phyloP scores from a whole-genome alignment of 2,888 invertebrate genomes.

The Agrochola litura region DNA sequence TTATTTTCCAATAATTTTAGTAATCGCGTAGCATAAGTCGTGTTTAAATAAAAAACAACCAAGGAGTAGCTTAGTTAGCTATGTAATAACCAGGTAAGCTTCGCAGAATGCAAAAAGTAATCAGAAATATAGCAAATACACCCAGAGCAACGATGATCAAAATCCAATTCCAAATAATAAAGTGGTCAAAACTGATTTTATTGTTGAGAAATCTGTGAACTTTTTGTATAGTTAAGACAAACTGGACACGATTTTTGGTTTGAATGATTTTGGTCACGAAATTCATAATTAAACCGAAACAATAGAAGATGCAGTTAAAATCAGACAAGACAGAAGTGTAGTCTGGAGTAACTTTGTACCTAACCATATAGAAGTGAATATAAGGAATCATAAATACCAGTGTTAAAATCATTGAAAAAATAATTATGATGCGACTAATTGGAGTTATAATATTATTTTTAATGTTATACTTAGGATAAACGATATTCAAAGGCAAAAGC shows the following conservation, averaged over 20 bases:
- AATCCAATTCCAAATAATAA: too few relatives aligned
- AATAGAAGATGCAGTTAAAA: slow-evolving; percentile 6
- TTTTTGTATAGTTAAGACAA: slow-evolving; percentile 21
- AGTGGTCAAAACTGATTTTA: neutral
- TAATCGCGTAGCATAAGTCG: slow-evolving; percentile 19
- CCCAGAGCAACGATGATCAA: too few relatives aligned
- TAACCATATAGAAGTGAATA: neutral
- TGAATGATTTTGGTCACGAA: slow-evolving; percentile 2
- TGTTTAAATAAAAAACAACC: slow-evolving; percentile 24
- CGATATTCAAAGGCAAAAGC: slow-evolving; percentile 28
- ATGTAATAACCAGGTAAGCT: neutral
- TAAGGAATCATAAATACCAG: neutral
- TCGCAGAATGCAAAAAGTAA: too few relatives aligned
- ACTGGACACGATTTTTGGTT: neutral
- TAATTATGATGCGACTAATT: slow-evolving; percentile 1
- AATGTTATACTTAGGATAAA: slow-evolving; percentile 42
- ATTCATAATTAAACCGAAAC: slow-evolving; percentile 12
- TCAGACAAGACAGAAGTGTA: neutral
- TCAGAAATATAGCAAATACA: too few relatives aligned
- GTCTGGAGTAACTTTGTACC: neutral
- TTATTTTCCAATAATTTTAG: too few relatives aligned
- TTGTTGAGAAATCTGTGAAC: slow-evolving; percentile 15
- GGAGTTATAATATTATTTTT: slow-evolving; percentile 12
- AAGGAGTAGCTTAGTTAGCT: too few relatives aligned
- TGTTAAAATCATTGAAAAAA: slow-evolving; percentile 13